Conservation (phyloP, 2,888 invertebrate genomes). For the Tetragnatha montana region DNA sequence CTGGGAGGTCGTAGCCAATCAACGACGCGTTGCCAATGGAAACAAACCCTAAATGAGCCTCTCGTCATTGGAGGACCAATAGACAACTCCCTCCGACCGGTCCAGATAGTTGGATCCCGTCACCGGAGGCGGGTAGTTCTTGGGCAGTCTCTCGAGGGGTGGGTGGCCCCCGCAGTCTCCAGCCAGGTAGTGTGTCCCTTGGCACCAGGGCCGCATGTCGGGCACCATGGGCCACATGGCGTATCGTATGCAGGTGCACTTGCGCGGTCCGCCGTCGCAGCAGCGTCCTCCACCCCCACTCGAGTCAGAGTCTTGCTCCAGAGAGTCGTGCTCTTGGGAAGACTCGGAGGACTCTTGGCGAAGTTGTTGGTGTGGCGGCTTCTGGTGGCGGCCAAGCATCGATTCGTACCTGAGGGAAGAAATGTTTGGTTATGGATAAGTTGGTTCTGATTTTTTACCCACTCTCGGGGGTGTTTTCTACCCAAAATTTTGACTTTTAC, state of each 20-base stretch:
- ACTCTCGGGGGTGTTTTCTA: too few relatives aligned
- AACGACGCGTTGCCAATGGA: neutral
- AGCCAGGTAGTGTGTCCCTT: conserved; percentile 29
- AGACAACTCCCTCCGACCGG: conserved; percentile 61
- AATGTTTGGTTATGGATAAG: too few relatives aligned
- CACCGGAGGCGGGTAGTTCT: conserved; percentile 59
- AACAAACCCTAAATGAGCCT: conserved; percentile 53
- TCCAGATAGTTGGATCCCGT: conserved; percentile 66
- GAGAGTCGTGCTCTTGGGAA: conserved; percentile 57
- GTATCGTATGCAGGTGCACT: conserved; percentile 65
- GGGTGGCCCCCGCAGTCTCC: conserved; percentile 41
- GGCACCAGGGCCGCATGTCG: conserved; percentile 20
- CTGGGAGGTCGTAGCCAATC: too few relatives aligned
- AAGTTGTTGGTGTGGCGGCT: neutral
- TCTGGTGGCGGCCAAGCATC: conserved; percentile 44
- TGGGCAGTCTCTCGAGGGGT: conserved; percentile 32
- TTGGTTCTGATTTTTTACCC: too few relatives aligned
- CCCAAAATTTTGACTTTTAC: too few relatives aligned
- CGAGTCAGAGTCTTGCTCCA: conserved; percentile 54
- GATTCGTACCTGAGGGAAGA: conserved; percentile 20
- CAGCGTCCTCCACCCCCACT: neutral
- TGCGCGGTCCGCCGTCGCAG: conserved; percentile 12
- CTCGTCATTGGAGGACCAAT: conserved; percentile 67
- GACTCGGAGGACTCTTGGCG: conserved; percentile 31
- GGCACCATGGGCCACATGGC: conserved; percentile 27